Evolutionary conservation across 2,113 vertebrate species (phyloP), one percentile per base, ranked within the genome.

Genomic region (Gopherus flavomarginatus): DNA sequence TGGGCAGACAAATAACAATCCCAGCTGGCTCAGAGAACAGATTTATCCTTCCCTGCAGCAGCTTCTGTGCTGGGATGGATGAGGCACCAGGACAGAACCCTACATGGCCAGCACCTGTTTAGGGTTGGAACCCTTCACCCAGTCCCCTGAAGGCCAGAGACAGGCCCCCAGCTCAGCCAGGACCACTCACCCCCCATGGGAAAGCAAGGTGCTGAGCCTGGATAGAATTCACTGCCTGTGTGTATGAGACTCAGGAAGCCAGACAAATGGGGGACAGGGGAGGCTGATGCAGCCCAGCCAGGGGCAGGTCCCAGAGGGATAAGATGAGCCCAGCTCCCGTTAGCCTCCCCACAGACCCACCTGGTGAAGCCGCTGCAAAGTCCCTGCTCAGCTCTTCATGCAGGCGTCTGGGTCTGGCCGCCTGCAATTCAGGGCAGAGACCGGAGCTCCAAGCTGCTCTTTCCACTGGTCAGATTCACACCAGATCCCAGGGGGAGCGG

Each of bases 21-120:
- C 17, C 13, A 3, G 0, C 35, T 1, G 0, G 44, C 90, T 52
- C 80, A 0, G 1, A 77, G 85, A 1, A 1, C 85, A 89, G 93
- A 90, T 59, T 47, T 38, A 38, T 8, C 35, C 17, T 72, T 11
- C 35, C 35, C n/a, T 8, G 65, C 16, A 19, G 31, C 16, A 72
- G 1, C 65, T 72, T 2, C 65, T 72, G 65, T 14, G 16, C 62
- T 1, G 14, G 65, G 65, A 21, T 5, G 38, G 17, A 11, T 10
- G 35, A 35, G 17, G 65, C 38, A 75, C 42, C 79, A 27, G 47
- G 56, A 29, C 72, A 12, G 1, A 0, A 19, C 86, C 72, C 72
- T 49, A 47, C 11, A 24, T 5, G 19, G 19, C 19, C 8, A 42
- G 17, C 35, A 22, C 19, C 69, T 42, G 69, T 2, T 77, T 22